Conservation (phyloP, 30 jellyfish, hydroid and myxozoan genomes). For the Catostylus mosaicus region DNA sequence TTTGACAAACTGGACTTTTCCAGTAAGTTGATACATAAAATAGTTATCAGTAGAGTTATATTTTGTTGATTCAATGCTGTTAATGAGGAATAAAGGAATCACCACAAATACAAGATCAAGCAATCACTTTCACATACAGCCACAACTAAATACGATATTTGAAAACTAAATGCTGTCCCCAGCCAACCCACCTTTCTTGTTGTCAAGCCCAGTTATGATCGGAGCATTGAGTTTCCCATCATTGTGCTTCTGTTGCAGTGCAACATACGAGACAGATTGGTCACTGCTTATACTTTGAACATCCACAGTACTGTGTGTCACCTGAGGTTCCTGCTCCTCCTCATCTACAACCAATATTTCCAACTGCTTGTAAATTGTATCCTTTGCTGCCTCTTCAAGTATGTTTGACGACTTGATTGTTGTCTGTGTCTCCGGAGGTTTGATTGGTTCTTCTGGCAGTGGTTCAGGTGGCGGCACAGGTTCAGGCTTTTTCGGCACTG, state of each 20-base stretch:
- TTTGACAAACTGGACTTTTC: too few species aligned
- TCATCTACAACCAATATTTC: constrained; percentile 69
- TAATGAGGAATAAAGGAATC: too few species aligned
- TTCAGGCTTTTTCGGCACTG: constrained; percentile 37
- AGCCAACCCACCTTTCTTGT: constrained; percentile 52
- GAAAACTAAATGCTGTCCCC: too few species aligned
- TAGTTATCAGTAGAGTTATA: too few species aligned
- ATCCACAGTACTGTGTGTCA: constrained; percentile 61
- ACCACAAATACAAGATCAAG: too few species aligned
- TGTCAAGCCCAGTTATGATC: not conserved
- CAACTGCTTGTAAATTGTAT: constrained; percentile 78
- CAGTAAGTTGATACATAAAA: too few species aligned
- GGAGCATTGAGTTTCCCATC: constrained; percentile 30
- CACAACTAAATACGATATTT: too few species aligned
- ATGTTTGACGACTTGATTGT: constrained; percentile 70
- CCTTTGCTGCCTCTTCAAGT: constrained; percentile 91
- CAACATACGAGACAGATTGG: constrained; percentile 55
- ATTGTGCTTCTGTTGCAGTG: constrained; percentile 33
- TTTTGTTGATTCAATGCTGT: too few species aligned
- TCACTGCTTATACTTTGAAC: constrained; percentile 70
- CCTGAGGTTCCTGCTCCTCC: constrained; percentile 49
- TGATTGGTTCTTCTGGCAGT: constrained; percentile 5
- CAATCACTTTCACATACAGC: too few species aligned
- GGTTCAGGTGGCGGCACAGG: constrained; percentile 35
- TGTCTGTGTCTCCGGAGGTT: constrained; percentile 28